phyloP scores from a whole-genome alignment of 2,888 invertebrate genomes.

The Crepidodera aurea region DNA sequence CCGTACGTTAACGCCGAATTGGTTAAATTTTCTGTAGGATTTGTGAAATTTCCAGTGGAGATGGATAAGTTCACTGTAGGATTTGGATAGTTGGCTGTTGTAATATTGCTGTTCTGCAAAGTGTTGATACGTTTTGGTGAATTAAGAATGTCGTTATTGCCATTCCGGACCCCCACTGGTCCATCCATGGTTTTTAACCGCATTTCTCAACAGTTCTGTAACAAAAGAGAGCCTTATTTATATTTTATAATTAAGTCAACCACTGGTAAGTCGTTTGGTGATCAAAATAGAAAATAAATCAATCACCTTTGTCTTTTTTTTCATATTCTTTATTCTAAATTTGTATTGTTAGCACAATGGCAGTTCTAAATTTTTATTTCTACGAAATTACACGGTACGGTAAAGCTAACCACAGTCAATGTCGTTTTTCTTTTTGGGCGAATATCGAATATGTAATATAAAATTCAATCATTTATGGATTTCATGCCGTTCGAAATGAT shows the following conservation, averaged over 20 bases:
- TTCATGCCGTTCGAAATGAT: slow-evolving; percentile 1
- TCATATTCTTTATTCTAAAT: too few species aligned
- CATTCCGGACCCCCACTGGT: slow-evolving; percentile 58
- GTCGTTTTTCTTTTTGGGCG: background rate
- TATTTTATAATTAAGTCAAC: too few species aligned
- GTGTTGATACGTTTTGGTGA: slow-evolving; percentile 61
- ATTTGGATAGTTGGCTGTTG: slow-evolving; percentile 32
- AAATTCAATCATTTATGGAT: slow-evolving; percentile 22
- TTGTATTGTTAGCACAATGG: too few species aligned
- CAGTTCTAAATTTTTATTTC: too few species aligned
- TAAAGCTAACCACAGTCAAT: background rate
- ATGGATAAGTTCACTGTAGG: slow-evolving; percentile 1
- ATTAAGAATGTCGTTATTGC: slow-evolving; percentile 56
- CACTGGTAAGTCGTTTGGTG: too few species aligned
- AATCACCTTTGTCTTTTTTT: too few species aligned
- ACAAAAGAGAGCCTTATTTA: slow-evolving; percentile 44
- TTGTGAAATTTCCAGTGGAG: slow-evolving; percentile 13
- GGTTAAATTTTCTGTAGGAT: slow-evolving; percentile 9
- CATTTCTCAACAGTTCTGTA: slow-evolving; percentile 57
- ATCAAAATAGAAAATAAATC: too few species aligned
- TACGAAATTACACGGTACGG: background rate
- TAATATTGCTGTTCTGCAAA: slow-evolving; percentile 57
- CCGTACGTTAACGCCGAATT: slow-evolving; percentile 4
- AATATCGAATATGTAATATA: slow-evolving; percentile 3
- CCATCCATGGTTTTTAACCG: slow-evolving; percentile 61